phyloP scores from a whole-genome alignment of 2,797 vertebrate species.

The Enteromius radiatus region DNA sequence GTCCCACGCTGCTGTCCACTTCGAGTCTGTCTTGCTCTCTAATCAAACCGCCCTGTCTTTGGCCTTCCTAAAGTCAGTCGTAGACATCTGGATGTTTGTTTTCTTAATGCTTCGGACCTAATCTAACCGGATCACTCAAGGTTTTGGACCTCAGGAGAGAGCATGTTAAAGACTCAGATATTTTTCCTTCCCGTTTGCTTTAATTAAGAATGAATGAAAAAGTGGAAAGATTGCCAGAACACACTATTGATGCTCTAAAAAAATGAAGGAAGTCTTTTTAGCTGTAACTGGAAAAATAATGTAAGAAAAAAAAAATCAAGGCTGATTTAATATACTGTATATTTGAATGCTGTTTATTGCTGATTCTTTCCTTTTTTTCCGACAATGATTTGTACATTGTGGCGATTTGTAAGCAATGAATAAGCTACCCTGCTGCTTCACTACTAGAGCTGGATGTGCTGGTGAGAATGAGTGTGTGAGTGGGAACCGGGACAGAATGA shows the following conservation, averaged over 20 bases:
- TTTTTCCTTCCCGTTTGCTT: conserved; percentile 63
- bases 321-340: conserved; percentile 75
- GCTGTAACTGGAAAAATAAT: conserved; percentile 65
- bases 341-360: conserved; percentile 72
- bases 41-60: conserved; percentile 56
- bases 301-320: conserved; percentile 60
- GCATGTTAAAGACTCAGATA: conserved; percentile 65
- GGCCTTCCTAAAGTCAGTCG: conserved; percentile 64
- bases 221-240: conserved; percentile 59
- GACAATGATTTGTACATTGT: conserved; percentile 80
- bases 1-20: conserved; percentile 53
- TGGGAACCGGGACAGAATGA: conserved; percentile 65
- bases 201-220: conserved; percentile 57
- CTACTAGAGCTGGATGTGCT: conserved; percentile 65
- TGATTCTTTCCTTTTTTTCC: conserved; percentile 68
- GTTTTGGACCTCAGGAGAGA: conserved; percentile 67
- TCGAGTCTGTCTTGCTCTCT: conserved; percentile 61
- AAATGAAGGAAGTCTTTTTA: conserved; percentile 73
- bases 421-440: conserved; percentile 79
- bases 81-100: conserved; percentile 77
- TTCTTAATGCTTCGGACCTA: conserved; percentile 69
- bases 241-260: conserved; percentile 59
- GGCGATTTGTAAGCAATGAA: conserved; percentile 75
- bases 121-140: conserved; percentile 70
- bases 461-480: conserved; percentile 63